A percentile compares a stretch with the other conserved stretches of the same genome.
Conservation (phyloP, 1,140 invertebrate genomes). For the Anagrus nilaparvatae region DNA sequence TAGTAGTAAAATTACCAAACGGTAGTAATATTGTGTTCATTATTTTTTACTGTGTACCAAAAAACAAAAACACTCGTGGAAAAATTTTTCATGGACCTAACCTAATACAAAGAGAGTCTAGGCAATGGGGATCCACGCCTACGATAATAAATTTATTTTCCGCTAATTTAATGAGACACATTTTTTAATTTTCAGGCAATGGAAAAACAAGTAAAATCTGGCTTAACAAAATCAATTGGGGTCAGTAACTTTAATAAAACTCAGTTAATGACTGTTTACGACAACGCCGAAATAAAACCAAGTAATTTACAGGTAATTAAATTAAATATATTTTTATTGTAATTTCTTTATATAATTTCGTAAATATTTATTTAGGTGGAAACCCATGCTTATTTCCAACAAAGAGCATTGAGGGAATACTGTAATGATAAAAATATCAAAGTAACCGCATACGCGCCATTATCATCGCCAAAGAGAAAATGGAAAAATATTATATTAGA, state of each 20-base stretch:
- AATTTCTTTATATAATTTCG: slow-evolving; percentile 1
- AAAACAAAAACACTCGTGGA: too few relatives aligned
- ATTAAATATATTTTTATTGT: too few relatives aligned
- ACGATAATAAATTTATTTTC: too few relatives aligned
- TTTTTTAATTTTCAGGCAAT: slow-evolving; percentile 44
- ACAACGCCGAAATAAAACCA: slow-evolving; percentile 45
- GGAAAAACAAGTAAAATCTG: slow-evolving; percentile 53
- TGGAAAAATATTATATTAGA: slow-evolving; percentile 48
- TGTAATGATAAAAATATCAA: slow-evolving; percentile 62
- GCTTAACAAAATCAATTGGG: slow-evolving; percentile 58
- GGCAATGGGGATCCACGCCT: too few relatives aligned
- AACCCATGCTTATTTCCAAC: slow-evolving; percentile 73
- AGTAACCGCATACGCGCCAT: slow-evolving; percentile 75
- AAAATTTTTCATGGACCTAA: too few relatives aligned
- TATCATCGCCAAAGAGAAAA: slow-evolving; percentile 53
- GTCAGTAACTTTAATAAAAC: slow-evolving; percentile 67
- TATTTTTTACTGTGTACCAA: too few relatives aligned
- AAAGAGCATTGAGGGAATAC: slow-evolving; percentile 60
- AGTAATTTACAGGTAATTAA: slow-evolving; percentile 52
- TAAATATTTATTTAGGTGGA: slow-evolving; percentile 51
- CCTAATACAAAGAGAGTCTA: too few relatives aligned
- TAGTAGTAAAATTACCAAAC: too few relatives aligned
- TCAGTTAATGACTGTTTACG: slow-evolving; percentile 56
- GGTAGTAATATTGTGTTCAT: too few relatives aligned
- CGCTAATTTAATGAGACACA: too few relatives aligned